Evolutionary conservation across 2,113 vertebrate species (phyloP), one percentile per base, ranked within the genome.

Genomic region (Ivindomyrus marchei): DNA sequence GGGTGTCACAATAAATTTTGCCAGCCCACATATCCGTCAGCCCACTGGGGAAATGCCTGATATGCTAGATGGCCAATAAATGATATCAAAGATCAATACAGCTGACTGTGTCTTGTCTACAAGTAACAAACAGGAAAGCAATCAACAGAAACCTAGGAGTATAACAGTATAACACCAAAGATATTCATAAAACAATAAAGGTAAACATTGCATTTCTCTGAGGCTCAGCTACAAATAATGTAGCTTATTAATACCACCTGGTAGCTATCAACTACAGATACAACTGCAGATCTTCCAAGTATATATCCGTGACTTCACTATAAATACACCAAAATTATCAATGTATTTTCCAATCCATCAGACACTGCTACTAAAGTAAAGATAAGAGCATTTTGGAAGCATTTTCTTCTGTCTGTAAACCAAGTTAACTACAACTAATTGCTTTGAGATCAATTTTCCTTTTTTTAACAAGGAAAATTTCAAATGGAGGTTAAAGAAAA

Each of bases 381-480:
- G 85, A 50, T 88, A 91, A 50, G 36, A 91, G 49, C 15, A 89
- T 90, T 49, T 46, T 85, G 85, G 31, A 66, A 77, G 70, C 88
- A 80, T 88, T 39, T 49, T 13, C 49, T 58, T 88, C 70, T 49
- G 47, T 62, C 27, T 88, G 89, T 66, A 88, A 74, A 53, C n/a
- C 52, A 62, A 70, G 92, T 92, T 92, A 92, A 92, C 92, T 91
- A 92, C 89, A 88, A 56, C 62, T 85, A 77, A 84, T 84, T 70
- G 49, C 62, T 85, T 77, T 90, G 77, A 89, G 58, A 89, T 19
- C 11, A 62, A 9, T 42, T 83, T 85, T 52, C 42, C 31, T 45
- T 58, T 88, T 56, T 56, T 88, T 85, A 91, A 88, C 91, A 92
- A 88, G 90, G 19, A 49, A 45, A 17, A 62, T 39, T 52, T 83